Evolutionary conservation across 2,113 vertebrate species (phyloP), one percentile per base, ranked within the genome.

Genomic region (Balaeniceps rex): DNA sequence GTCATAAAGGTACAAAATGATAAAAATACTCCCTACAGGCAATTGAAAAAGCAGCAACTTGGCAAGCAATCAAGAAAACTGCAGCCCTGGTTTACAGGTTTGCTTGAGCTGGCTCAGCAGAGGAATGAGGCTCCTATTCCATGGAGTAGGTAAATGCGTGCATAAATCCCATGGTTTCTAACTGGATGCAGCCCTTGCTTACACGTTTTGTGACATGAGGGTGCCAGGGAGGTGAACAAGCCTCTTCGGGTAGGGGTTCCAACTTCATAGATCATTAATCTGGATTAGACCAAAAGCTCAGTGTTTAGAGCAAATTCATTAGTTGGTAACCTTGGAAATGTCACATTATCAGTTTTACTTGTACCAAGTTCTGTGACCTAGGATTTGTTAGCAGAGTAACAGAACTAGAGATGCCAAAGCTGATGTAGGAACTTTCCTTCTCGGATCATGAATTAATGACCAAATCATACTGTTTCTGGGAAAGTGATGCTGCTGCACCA

Each of bases 1-100:
- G n/a, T 76, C 61, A 63, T 58, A 92, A 83, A 88, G 63, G 78
- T 47, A 83, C 25, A 75, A 91, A 91, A 70, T 47, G 40, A 93
- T 80, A 72, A 54, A 89, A 79, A 19, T 29, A 40, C 33, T 95
- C 23, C 46, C 65, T 79, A 25, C 0, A 55, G 58, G 70, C 38
- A 83, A 26, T 19, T 83, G 81, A 85, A 93, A 94, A 93, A 79
- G 29, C 54, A 91, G 63, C n/a, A 80, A 11, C 58, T 63, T 38
- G n/a, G 44, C 54, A 64, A 95, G 60, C 10, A 69, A 52, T 70
- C 61, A 69, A 33, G 54, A 75, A 70, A 79, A 58, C 16, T 1
- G 6, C 12, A 82, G 55, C 33, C 38, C 55, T 79, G 46, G 29
- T 78, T 74, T 81, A 63, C 24, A 28, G 19, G 29, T 71, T 26